phyloP scores from a whole-genome alignment of 2,888 invertebrate species.

The Acanthosepion esculentum region DNA sequence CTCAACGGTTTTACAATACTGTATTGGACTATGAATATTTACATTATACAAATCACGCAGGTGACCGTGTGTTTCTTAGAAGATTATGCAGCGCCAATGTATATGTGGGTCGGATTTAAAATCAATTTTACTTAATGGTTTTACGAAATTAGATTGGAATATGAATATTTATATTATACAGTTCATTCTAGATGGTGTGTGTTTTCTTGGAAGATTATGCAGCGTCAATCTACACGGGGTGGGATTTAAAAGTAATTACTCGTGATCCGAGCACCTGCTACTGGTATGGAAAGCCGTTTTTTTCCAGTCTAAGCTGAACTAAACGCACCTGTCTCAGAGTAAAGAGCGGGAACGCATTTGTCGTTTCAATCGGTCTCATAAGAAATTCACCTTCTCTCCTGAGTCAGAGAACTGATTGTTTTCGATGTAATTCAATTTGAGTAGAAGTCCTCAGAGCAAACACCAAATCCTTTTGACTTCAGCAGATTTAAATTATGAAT shows the following conservation, averaged over 20 bases:
- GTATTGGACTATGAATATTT: too few species aligned
- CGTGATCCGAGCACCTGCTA: background rate
- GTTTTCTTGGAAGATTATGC: background rate
- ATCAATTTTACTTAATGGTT: too few species aligned
- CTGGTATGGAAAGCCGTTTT: background rate
- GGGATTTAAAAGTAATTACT: background rate
- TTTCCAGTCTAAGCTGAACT: background rate
- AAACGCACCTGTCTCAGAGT: background rate
- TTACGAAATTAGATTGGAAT: too few species aligned
- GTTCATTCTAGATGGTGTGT: too few species aligned
- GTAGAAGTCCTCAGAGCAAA: background rate
- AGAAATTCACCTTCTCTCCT: background rate
- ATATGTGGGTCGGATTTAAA: too few species aligned
- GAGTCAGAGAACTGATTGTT: background rate
- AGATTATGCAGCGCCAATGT: too few species aligned
- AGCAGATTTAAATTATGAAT: background rate
- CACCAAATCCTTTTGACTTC: background rate
- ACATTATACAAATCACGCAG: too few species aligned
- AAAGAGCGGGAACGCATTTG: background rate
- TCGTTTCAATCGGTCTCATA: background rate
- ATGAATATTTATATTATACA: too few species aligned
- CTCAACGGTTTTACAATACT: too few species aligned
- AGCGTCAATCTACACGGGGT: background rate
- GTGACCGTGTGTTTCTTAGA: too few species aligned
- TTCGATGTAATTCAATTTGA: background rate